Conservation (phyloP, 2,797 vertebrate genomes). For the Sphenopsis melanotis region DNA sequence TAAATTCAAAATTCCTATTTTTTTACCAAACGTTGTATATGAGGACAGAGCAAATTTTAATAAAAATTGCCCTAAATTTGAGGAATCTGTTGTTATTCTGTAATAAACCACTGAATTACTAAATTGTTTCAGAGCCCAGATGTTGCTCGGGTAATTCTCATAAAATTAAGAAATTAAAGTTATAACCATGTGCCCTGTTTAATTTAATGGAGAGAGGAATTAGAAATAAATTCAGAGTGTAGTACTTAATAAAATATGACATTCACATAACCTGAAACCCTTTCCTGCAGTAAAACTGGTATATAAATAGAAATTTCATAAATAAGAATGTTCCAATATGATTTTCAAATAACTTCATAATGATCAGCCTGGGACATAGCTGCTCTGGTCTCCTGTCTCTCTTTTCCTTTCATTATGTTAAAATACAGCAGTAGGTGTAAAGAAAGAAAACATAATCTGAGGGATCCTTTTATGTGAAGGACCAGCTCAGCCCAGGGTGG, state of each 20-base stretch:
- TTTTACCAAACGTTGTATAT: neutral
- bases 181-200: constrained; percentile 62
- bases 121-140: constrained; percentile 64
- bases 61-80: constrained; percentile 6
- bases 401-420: neutral
- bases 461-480: neutral
- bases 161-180: constrained; percentile 70
- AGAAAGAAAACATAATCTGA: neutral
- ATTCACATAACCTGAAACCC: constrained; percentile 52
- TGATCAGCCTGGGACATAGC: neutral
- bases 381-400: neutral
- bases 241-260: constrained; percentile 53
- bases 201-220: constrained; percentile 47
- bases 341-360: neutral
- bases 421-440: neutral
- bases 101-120: constrained; percentile 50
- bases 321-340: neutral
- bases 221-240: constrained; percentile 55
- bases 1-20: neutral
- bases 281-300: neutral
- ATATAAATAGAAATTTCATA: constrained; percentile 3
- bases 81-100: constrained; percentile 52
- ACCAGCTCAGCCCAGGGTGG: neutral
- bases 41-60: neutral
- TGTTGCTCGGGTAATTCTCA: constrained; percentile 65